Conservation (phyloP, 2,797 vertebrate genomes). For the Heteromormyrus szaboi region DNA sequence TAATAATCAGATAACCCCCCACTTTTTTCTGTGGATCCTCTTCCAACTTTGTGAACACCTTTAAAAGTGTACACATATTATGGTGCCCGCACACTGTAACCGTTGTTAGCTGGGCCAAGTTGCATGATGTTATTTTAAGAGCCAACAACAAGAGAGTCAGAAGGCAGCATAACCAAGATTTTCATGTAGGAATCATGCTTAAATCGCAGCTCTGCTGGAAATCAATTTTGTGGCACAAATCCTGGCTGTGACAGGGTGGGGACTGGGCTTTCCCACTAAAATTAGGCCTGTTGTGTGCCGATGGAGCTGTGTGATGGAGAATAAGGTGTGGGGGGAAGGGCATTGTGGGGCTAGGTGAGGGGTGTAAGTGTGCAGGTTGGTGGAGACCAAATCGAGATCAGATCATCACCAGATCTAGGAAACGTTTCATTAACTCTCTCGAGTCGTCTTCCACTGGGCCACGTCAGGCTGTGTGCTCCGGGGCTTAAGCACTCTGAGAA, state of each 20-base stretch:
- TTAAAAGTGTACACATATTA: not conserved
- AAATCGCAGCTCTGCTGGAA: not conserved
- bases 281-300: not conserved
- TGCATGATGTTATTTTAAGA: not conserved
- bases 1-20: slow-evolving; percentile 51
- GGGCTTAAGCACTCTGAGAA: not conserved
- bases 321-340: not conserved
- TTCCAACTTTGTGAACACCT: not conserved
- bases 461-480: not conserved
- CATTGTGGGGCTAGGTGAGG: not conserved
- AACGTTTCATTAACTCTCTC: not conserved
- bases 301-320: not conserved
- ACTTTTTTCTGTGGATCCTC: not conserved
- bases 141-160: not conserved
- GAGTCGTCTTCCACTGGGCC: not conserved
- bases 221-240: not conserved
- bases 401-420: not conserved
- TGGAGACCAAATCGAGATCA: not conserved
- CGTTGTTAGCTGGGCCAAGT: not conserved
- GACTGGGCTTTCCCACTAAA: not conserved
- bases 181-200: not conserved
- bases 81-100: not conserved
- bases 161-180: not conserved
- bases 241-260: not conserved
- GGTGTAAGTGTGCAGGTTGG: not conserved